Conservation (phyloP, 2,113 vertebrate species). For the Ibidorhyncha struthersii region DNA sequence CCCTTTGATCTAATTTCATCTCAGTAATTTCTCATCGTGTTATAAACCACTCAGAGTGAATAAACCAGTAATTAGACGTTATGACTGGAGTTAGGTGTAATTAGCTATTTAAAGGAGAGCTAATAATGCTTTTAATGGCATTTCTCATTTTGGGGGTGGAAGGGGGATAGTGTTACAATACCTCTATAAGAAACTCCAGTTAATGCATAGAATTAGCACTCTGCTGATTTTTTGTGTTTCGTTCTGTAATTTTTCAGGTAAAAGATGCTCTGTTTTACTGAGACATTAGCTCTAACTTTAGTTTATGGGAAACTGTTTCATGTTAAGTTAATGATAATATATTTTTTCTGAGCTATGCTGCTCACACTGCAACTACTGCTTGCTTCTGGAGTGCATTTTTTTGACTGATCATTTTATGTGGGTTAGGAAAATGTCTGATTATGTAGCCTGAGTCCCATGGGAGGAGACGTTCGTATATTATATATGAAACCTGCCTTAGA, state of each 20-base stretch:
- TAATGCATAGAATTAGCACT: neutral
- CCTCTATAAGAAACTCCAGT: neutral
- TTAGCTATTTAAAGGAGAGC: constrained; percentile 32
- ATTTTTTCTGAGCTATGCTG: neutral
- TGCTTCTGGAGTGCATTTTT: neutral
- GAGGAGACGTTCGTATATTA: neutral
- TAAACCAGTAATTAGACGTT: constrained; percentile 49
- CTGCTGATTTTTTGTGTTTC: neutral
- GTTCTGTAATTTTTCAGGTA: neutral
- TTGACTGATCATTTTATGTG: neutral
- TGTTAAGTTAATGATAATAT: neutral
- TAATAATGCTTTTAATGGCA: constrained; percentile 24
- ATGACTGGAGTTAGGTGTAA: constrained; percentile 15
- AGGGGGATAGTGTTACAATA: neutral
- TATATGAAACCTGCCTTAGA: neutral
- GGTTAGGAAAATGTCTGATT: neutral
- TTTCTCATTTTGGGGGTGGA: neutral
- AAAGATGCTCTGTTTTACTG: neutral
- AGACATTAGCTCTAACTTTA: neutral
- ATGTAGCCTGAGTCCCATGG: neutral
- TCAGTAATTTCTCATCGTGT: neutral
- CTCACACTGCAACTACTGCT: neutral
- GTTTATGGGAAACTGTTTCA: neutral
- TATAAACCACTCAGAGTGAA: constrained; percentile 32
- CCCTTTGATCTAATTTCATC: constrained; percentile 34